phyloP scores from a whole-genome alignment of 2,888 invertebrate genomes.

The Trissolcus brochymenae region DNA sequence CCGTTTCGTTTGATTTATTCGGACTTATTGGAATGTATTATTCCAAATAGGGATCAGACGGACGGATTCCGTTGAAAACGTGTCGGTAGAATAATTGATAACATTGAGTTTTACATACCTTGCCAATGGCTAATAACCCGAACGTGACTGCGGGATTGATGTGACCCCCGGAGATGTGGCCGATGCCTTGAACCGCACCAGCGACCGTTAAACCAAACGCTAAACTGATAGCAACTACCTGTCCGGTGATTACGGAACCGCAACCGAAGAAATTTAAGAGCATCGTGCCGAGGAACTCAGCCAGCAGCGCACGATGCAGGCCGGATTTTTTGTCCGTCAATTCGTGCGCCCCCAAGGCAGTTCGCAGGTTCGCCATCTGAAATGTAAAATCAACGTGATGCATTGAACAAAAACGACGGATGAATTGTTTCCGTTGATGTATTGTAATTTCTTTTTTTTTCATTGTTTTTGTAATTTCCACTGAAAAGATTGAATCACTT shows the following conservation, averaged over 20 bases:
- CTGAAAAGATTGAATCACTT: too few relatives aligned
- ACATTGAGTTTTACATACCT: slow-evolving; percentile 73
- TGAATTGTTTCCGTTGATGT: too few relatives aligned
- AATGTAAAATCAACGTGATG: slow-evolving; percentile 16
- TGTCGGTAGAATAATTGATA: neutral
- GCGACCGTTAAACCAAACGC: slow-evolving; percentile 92
- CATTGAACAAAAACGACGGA: too few relatives aligned
- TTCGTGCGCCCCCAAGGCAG: slow-evolving; percentile 84
- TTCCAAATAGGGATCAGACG: too few relatives aligned
- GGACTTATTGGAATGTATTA: too few relatives aligned
- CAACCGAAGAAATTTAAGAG: slow-evolving; percentile 94
- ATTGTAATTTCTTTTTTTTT: too few relatives aligned
- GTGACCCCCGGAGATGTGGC: slow-evolving; percentile 93
- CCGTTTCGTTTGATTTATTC: too few relatives aligned
- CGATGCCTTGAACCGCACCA: slow-evolving; percentile 88
- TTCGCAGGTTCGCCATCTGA: slow-evolving; percentile 81
- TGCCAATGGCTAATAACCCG: slow-evolving; percentile 87
- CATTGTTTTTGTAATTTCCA: too few relatives aligned
- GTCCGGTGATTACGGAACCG: slow-evolving; percentile 81
- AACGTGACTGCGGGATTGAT: slow-evolving; percentile 94
- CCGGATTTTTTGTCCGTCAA: slow-evolving; percentile 82
- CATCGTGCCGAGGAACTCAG: slow-evolving; percentile 92
- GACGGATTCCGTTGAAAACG: too few relatives aligned
- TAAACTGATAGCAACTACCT: slow-evolving; percentile 85
- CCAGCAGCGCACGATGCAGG: slow-evolving; percentile 88